A percentile compares a stretch with the other conserved stretches of the same genome.
These are phyloP conservation scores for Xanthorhoe designata DNA, from an alignment of 2,888 invertebrate genomes.

Conservation along the genomic window DNA sequence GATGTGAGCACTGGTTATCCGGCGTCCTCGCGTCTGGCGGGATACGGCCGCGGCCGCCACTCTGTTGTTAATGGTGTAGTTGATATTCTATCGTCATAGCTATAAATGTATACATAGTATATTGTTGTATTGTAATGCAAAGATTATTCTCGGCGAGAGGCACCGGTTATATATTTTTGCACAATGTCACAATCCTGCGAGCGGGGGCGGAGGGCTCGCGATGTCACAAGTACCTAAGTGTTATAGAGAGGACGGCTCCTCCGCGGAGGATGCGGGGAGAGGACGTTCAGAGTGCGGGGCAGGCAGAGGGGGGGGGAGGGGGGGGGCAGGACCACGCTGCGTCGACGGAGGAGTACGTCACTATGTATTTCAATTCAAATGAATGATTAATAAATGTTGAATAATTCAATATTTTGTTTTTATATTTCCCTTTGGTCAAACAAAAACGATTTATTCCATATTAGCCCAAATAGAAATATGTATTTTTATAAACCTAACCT, in stretches of 20 bases:
- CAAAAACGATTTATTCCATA: too few species aligned
- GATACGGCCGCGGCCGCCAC: neutral
- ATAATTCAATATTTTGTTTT: constrained; percentile 54
- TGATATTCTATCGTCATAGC: constrained; percentile 48
- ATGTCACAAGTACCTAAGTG: constrained; percentile 23
- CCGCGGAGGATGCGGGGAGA: constrained; percentile 2
- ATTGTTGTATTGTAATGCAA: constrained; percentile 49
- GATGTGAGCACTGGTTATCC: neutral
- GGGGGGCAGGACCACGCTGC: neutral
- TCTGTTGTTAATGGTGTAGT: constrained; percentile 5
- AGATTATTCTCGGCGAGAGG: constrained; percentile 47
- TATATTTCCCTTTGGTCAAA: too few species aligned
- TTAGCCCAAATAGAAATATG: too few species aligned
- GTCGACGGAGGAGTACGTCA: constrained; percentile 38
- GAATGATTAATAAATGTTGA: constrained; percentile 79
- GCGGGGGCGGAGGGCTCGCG: constrained; percentile 13
- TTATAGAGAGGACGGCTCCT: constrained; percentile 19
- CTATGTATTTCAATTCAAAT: constrained; percentile 66
- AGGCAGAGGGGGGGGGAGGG: constrained; percentile 19
- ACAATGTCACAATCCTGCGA: constrained; percentile 53
- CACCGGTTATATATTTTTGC: constrained; percentile 82
- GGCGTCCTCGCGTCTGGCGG: neutral
- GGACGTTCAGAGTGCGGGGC: constrained; percentile 4
- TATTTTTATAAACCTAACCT: too few species aligned
- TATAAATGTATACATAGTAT: constrained; percentile 59